Conservation (phyloP, 2,888 invertebrate genomes). For the Coelinius sp. region DNA sequence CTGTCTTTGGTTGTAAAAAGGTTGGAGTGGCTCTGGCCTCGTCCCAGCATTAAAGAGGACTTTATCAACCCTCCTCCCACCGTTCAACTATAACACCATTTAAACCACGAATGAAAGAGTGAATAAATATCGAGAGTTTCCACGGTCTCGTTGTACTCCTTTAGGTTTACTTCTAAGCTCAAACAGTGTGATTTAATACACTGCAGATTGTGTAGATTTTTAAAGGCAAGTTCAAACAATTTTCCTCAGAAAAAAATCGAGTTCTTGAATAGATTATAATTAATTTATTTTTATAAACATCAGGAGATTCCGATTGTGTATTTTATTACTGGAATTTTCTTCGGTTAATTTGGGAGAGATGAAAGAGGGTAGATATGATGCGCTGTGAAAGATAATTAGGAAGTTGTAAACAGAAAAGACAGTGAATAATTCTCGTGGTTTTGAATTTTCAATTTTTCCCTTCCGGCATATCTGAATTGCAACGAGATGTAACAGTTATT, state of each 20-base stretch:
- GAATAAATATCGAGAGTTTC: conserved; percentile 9
- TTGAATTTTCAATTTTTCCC: neutral
- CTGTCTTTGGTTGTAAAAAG: conserved; percentile 17
- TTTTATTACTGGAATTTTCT: neutral
- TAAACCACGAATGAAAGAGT: neutral
- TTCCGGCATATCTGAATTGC: neutral
- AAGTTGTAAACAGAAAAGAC: neutral
- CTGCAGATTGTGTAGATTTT: neutral
- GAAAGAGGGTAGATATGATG: neutral
- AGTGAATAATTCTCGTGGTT: neutral
- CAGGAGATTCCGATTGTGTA: neutral
- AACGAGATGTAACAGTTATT: neutral
- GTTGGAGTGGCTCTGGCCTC: neutral
- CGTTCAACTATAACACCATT: conserved; percentile 3
- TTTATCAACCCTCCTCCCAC: conserved; percentile 3
- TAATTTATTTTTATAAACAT: neutral
- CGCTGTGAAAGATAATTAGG: neutral
- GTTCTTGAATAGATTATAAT: conserved; percentile 10
- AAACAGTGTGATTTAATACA: neutral
- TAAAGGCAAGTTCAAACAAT: neutral
- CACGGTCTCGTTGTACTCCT: neutral
- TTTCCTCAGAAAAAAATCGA: neutral
- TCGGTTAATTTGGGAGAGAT: neutral
- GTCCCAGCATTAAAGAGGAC: conserved; percentile 11
- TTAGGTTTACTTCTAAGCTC: neutral